Evolutionary conservation across 1,140 invertebrate species (phyloP).

Genomic region (Drosophila tropicalis): DNA sequence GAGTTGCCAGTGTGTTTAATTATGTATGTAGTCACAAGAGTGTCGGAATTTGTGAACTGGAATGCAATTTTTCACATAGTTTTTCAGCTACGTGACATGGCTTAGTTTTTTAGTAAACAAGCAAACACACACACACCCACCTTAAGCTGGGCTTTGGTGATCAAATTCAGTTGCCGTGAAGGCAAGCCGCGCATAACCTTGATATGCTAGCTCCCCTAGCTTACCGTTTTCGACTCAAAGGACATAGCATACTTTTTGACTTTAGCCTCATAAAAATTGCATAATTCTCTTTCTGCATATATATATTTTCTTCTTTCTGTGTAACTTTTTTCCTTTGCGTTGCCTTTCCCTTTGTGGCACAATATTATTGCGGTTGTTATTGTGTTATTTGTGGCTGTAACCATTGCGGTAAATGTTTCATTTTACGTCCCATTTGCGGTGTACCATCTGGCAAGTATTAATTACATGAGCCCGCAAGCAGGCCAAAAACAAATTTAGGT

Average conservation of each 20-base stretch:
- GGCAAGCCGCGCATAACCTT: neutral
- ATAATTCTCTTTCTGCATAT: slow-evolving; percentile 65
- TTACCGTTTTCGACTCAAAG: slow-evolving; percentile 43
- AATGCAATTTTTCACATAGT: slow-evolving; percentile 30
- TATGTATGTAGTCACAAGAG: slow-evolving; percentile 29
- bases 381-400: slow-evolving; percentile 25
- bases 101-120: slow-evolving; percentile 5
- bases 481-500: slow-evolving; percentile 39
- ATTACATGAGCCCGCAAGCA: slow-evolving; percentile 24
- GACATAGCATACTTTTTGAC: slow-evolving; percentile 60
- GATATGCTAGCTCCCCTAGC: neutral
- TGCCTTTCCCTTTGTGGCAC: neutral
- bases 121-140: slow-evolving; percentile 20
- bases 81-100: slow-evolving; percentile 22
- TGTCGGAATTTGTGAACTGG: slow-evolving; percentile 11
- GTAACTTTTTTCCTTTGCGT: too few relatives aligned
- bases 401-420: slow-evolving; percentile 53
- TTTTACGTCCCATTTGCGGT: slow-evolving; percentile 68
- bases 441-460: slow-evolving; percentile 63
- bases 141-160: slow-evolving; percentile 32
- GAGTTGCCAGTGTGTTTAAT: slow-evolving; percentile 51
- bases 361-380: slow-evolving; percentile 15
- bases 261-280: slow-evolving; percentile 72
- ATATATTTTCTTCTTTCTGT: slow-evolving; percentile 2
- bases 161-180: slow-evolving; percentile 1